Percentiles rank a stretch among this genome's conserved stretches.
Evolutionary conservation across 2,888 invertebrate species (phyloP).

Genomic region (Macropis europaea): DNA sequence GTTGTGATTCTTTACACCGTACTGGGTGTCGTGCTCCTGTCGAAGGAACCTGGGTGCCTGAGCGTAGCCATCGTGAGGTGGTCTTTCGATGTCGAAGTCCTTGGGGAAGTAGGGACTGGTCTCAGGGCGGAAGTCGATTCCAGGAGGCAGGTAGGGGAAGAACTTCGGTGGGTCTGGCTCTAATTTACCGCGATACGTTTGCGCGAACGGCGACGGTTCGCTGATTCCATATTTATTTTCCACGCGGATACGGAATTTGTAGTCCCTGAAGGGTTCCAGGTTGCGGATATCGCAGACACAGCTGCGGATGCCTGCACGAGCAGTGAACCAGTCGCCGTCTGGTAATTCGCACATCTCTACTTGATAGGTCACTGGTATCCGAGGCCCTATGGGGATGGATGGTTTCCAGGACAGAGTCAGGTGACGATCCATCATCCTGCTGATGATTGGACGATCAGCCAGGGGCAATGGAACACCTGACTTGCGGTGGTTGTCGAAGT

Average conservation of each 20-base stretch:
- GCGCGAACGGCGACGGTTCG: conserved; percentile 95
- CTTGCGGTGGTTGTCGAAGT: conserved; percentile 91
- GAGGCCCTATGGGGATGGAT: conserved; percentile 92
- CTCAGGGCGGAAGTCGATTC: conserved; percentile 91
- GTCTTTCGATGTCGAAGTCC: conserved; percentile 94
- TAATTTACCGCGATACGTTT: conserved; percentile 89
- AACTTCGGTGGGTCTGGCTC: conserved; percentile 90
- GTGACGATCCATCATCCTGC: conserved; percentile 93
- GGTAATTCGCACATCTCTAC: conserved; percentile 97
- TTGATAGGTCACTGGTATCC: conserved; percentile 95
- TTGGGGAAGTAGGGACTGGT: conserved; percentile 94
- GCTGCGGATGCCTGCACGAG: conserved; percentile 91
- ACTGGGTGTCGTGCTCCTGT: conserved; percentile 92
- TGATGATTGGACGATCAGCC: conserved; percentile 94
- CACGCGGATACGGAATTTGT: conserved; percentile 96
- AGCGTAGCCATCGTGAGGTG: conserved; percentile 91
- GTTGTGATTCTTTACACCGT: conserved; percentile 95
- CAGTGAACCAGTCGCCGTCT: conserved; percentile 95
- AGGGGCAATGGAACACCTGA: conserved; percentile 93
- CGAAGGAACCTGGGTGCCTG: conserved; percentile 93
- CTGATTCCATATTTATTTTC: conserved; percentile 98
- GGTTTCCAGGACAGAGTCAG: conserved; percentile 97
- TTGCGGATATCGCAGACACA: conserved; percentile 94
- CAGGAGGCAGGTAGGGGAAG: conserved; percentile 89
- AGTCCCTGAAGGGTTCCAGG: conserved; percentile 95